Percentiles rank a stretch among this genome's conserved stretches.
phyloP scores from a whole-genome alignment of 1,140 invertebrate genomes.

The Maconellicoccus hirsutus region DNA sequence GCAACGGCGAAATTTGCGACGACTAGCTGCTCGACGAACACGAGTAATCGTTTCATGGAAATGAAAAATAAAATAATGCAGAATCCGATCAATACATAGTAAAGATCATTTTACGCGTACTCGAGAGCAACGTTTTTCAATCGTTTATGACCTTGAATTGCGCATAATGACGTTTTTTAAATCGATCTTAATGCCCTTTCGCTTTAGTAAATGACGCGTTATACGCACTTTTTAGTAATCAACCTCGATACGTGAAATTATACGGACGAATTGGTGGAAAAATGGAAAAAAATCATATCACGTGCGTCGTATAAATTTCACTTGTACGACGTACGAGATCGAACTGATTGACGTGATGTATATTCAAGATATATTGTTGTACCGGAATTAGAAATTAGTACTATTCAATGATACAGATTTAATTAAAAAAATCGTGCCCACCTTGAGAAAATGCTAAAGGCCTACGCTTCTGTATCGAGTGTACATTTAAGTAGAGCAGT shows the following conservation, averaged over 20 bases:
- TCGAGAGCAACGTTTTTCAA: not conserved
- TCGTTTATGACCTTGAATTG: not conserved
- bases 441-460: not conserved
- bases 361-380: not conserved
- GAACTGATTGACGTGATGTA: not conserved
- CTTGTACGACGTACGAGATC: no score
- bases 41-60: no score
- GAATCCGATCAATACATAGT: no score
- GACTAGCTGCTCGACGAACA: no score
- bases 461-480: not conserved
- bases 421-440: not conserved
- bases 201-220: not conserved
- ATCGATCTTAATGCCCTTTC: not conserved
- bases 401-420: not conserved
- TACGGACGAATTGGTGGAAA: no score
- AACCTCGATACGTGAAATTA: no score
- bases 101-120: not conserved
- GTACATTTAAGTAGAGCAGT: not conserved
- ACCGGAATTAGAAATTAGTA: not conserved
- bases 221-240: no score
- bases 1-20: no score
- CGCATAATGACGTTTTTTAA: not conserved
- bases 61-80: no score
- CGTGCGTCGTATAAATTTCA: not conserved
- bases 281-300: not conserved